Conservation (phyloP, 2,113 vertebrate genomes). For the Hippocampus barbouri region DNA sequence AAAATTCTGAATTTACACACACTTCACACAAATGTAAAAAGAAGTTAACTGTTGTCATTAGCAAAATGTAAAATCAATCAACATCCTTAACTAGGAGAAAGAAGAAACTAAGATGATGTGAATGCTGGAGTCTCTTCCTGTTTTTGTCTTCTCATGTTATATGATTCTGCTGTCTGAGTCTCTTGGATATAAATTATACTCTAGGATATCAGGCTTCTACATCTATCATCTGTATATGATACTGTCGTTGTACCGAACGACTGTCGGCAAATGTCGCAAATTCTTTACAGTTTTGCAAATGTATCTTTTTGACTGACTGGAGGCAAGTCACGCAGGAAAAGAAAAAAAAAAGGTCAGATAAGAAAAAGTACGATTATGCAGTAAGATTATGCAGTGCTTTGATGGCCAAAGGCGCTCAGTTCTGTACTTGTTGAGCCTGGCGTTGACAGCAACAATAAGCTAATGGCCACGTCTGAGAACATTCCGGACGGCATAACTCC, state of each 20-base stretch:
- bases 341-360: slow-evolving; percentile 51
- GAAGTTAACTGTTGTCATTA: too few relatives aligned
- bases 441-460: slow-evolving; percentile 54
- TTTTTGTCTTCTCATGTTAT: background rate
- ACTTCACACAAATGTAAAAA: too few relatives aligned
- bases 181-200: slow-evolving; percentile 3
- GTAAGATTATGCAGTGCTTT: slow-evolving; percentile 41
- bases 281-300: slow-evolving; percentile 24
- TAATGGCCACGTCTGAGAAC: slow-evolving; percentile 59
- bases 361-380: slow-evolving; percentile 28
- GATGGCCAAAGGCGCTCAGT: slow-evolving; percentile 50
- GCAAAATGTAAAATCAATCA: too few relatives aligned
- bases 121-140: background rate
- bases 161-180: background rate
- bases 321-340: slow-evolving; percentile 36
- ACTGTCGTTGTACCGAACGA: slow-evolving; percentile 1
- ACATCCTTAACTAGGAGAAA: too few relatives aligned
- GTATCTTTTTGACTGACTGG: background rate
- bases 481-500: slow-evolving; percentile 51
- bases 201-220: too few relatives aligned
- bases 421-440: slow-evolving; percentile 41
- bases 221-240: background rate
- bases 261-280: slow-evolving; percentile 6
- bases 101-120: too few relatives aligned
- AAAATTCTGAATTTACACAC: too few relatives aligned